A percentile compares a stretch with the other conserved stretches of the same genome.
phyloP scores from a whole-genome alignment of 2,797 vertebrate species.

The Jordanella pulchra region DNA sequence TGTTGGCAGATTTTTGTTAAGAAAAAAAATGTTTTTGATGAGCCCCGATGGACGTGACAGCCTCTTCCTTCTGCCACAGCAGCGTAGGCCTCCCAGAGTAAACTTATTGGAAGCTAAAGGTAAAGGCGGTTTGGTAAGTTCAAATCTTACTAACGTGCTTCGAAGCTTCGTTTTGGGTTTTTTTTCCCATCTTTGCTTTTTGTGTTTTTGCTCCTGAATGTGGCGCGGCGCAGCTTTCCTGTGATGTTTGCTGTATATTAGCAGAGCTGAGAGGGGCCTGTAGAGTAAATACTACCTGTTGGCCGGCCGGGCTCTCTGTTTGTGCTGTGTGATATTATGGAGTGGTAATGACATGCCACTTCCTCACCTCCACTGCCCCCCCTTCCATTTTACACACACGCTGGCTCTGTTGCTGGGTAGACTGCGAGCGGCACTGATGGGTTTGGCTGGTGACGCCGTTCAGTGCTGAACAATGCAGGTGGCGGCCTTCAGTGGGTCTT shows the following conservation, averaged over 20 bases:
- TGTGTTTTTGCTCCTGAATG: slow-evolving; percentile 4
- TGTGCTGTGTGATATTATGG: slow-evolving; percentile 39
- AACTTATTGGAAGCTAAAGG: slow-evolving; percentile 55
- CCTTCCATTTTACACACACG: not conserved
- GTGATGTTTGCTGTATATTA: slow-evolving; percentile 32
- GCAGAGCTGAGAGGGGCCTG: slow-evolving; percentile 32
- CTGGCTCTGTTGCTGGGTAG: slow-evolving; percentile 72
- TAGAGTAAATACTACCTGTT: slow-evolving; percentile 45
- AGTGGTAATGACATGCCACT: slow-evolving; percentile 55
- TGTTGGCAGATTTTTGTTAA: slow-evolving; percentile 21
- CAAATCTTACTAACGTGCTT: slow-evolving; percentile 26
- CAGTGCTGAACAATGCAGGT: slow-evolving; percentile 52
- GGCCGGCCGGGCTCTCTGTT: slow-evolving; percentile 49
- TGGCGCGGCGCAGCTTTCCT: not conserved
- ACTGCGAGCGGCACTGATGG: slow-evolving; percentile 37
- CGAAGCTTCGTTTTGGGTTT: not conserved
- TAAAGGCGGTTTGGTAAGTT: slow-evolving; percentile 71
- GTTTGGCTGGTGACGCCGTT: slow-evolving; percentile 42
- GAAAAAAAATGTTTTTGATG: slow-evolving; percentile 26
- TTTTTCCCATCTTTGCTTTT: slow-evolving; percentile 25
- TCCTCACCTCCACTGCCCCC: slow-evolving; percentile 50
- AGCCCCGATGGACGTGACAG: slow-evolving; percentile 62
- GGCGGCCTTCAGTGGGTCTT: slow-evolving; percentile 49
- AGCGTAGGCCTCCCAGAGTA: slow-evolving; percentile 53
- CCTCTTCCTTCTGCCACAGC: slow-evolving; percentile 59